Evolutionary conservation across 2,888 invertebrate species (phyloP), one percentile per base, ranked within the genome.

Genomic region (Drosophila gaucha): DNA sequence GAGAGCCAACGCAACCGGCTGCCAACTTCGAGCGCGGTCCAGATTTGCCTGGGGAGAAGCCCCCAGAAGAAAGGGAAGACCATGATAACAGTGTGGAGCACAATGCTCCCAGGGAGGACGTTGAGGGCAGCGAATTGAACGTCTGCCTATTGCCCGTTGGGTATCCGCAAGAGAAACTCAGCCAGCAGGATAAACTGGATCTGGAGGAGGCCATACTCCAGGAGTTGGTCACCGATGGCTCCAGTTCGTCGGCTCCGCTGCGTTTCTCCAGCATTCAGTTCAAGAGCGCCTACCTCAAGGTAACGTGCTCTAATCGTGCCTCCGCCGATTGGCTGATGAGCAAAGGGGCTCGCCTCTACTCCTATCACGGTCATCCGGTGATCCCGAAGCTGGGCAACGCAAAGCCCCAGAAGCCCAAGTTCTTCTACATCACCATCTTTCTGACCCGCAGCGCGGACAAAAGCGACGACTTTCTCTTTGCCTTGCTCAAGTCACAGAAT

Each of bases 201-300:
- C 46, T 73, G n/a, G 67, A 76, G 39, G 73, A 73, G 35, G 76
- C 67, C 8, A 50, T 73, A 4, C 31, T 51, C 6, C 33, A 57
- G 2, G 72, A 71, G 46, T 46, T 76, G 8, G 38, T 51, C 9
- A n/a, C n/a, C 8, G 28, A 36, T 3, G 46, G 16, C 1, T 16
- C 47, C 9, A 43, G 9, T 2, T 6, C 20, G 10, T 36, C 18
- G 2, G 31, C 12, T 18, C 67, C 73, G 0, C 22, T 73, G 22
- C 46, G 76, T 0, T 73, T 76, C 9, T 12, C 33, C 0, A 26
- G 28, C 1, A 50, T 66, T 6, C 14, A 14, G 0, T 73, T 47
- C 16, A 30, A 35, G 8, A 18, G 12, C 0, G 57, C 57, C 0
- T 71, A 31, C 39, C 12, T 73, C 1, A 57, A 38, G 10, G 46